A percentile compares a stretch with the other conserved stretches of the same genome.
Conservation (phyloP, 35 echinoderm and acorn worm species). For the Nesometra sesokonis region DNA sequence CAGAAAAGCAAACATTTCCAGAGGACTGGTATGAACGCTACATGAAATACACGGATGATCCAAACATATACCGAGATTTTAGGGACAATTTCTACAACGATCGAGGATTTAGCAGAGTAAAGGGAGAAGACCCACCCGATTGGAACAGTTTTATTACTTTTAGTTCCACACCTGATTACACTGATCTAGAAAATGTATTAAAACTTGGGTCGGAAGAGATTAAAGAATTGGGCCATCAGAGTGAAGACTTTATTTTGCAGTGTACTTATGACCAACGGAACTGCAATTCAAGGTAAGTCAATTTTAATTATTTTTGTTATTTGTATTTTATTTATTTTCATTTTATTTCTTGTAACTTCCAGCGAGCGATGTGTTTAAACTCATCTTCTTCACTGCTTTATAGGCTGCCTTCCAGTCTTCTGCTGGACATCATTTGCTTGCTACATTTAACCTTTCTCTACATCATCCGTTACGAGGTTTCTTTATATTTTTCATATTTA, state of each 20-base stretch:
- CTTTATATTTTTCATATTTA: no score
- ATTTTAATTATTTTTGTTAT: no score
- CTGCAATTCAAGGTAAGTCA: conserved; percentile 16
- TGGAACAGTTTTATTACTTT: conserved; percentile 30
- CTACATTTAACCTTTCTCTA: no score
- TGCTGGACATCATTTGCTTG: no score
- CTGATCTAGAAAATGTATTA: conserved; percentile 11
- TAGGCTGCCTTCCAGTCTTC: no score
- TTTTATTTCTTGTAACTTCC: no score
- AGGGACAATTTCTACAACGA: neutral
- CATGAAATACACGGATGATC: neutral
- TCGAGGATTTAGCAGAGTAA: conserved; percentile 18
- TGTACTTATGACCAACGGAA: conserved; percentile 14
- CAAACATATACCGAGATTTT: neutral
- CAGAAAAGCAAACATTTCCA: neutral
- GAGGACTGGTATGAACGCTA: neutral
- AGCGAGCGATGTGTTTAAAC: no score
- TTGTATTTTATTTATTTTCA: no score
- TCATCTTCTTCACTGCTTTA: no score
- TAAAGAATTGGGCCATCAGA: conserved; percentile 3
- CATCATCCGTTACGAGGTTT: no score
- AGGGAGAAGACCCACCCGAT: conserved; percentile 12
- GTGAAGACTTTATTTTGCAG: conserved; percentile 27
- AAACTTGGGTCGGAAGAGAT: conserved; percentile 6
- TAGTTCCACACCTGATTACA: conserved; percentile 25